These are phyloP conservation scores for Typhlomys cinereus DNA, from an alignment of 2,113 vertebrate genomes.

Conservation along the genomic window DNA sequence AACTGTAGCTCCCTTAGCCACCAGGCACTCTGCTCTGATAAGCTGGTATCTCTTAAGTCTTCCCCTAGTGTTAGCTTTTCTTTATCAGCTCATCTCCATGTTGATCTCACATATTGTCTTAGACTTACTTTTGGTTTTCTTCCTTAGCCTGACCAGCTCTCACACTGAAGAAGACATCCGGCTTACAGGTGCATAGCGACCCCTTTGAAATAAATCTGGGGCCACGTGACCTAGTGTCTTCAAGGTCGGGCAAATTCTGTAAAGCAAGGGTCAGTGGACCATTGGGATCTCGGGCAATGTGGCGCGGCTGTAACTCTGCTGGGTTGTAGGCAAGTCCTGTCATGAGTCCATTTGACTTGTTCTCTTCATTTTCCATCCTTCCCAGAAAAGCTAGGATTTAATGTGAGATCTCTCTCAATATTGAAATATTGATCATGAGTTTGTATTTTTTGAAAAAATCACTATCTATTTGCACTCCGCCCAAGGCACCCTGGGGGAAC, in stretches of 20 bases:
- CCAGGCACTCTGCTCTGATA: too few species aligned
- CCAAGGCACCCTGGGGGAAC: neutral
- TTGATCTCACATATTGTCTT: too few species aligned
- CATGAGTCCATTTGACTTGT: neutral
- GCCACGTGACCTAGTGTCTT: neutral
- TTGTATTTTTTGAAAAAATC: neutral
- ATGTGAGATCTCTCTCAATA: neutral
- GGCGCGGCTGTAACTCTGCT: accelerated
- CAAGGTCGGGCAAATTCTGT: neutral
- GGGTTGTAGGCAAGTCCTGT: accelerated
- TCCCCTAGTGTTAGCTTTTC: too few species aligned
- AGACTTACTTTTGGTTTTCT: too few species aligned
- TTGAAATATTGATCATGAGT: neutral
- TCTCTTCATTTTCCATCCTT: neutral
- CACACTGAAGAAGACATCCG: too few species aligned
- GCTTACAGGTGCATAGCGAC: neutral
- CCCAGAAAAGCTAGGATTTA: neutral
- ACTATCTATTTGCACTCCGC: neutral
- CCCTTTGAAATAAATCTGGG: neutral
- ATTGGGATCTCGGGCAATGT: too few species aligned
- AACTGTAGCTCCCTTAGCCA: too few species aligned
- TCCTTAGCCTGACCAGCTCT: too few species aligned
- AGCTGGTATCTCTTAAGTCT: too few species aligned
- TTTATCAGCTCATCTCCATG: too few species aligned
- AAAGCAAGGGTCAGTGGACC: too few species aligned